Percentiles rank a stretch among this genome's conserved stretches.
phyloP scores from a whole-genome alignment of 2,113 vertebrate genomes.

The Leptocoma aspasia region DNA sequence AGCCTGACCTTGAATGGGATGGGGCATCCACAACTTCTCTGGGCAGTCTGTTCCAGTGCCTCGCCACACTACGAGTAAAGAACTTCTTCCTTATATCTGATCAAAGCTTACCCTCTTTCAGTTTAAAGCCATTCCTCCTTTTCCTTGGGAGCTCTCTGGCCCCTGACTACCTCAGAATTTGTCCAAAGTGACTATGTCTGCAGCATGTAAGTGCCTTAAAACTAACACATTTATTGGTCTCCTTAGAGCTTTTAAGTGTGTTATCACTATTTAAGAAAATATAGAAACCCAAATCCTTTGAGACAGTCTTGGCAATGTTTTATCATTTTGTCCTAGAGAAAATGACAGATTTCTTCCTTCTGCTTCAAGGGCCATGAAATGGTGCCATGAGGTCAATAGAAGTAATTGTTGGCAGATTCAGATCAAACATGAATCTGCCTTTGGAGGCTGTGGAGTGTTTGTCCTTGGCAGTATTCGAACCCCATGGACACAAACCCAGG shows the following conservation, averaged over 20 bases:
- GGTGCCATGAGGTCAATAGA: not conserved
- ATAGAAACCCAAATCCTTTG: not conserved
- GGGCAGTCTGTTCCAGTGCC: not conserved
- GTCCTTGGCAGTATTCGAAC: not conserved
- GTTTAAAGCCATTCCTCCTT: not conserved
- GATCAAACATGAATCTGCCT: not conserved
- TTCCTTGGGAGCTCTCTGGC: not conserved
- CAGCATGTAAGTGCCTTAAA: not conserved
- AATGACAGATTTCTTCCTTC: not conserved
- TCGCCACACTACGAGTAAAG: rapidly evolving
- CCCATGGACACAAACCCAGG: not conserved
- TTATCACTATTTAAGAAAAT: not conserved
- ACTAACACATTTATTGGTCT: not conserved
- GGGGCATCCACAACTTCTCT: not conserved
- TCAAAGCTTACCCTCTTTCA: not conserved
- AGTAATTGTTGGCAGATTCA: not conserved
- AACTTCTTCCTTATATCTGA: not conserved
- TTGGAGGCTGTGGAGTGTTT: not conserved
- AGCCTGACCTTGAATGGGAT: not conserved
- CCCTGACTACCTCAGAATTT: not conserved
- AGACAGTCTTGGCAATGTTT: not conserved
- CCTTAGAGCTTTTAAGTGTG: not conserved
- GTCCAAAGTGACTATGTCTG: not conserved
- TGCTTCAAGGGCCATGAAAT: not conserved
- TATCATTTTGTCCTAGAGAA: not conserved